These are phyloP conservation scores for Oxytorus armatus DNA, from an alignment of 2,888 invertebrate species.

Conservation along the genomic window DNA sequence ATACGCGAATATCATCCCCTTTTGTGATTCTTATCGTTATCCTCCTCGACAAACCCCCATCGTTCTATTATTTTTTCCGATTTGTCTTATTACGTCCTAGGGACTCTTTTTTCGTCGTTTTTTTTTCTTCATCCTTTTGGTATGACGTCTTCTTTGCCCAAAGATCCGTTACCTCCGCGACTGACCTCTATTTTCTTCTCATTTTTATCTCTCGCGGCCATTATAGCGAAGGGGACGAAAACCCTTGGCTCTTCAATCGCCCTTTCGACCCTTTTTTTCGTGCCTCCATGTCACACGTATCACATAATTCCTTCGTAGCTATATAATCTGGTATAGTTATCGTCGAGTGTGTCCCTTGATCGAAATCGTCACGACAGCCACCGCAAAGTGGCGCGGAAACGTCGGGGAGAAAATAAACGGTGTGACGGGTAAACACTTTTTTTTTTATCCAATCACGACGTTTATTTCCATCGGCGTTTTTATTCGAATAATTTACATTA, in stretches of 20 bases:
- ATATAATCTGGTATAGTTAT: conserved; percentile 24
- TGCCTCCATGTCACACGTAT: background rate
- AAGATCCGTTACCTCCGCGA: conserved; percentile 5
- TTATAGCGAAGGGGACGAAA: conserved; percentile 31
- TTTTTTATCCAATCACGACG: background rate
- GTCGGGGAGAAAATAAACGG: background rate
- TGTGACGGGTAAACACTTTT: background rate
- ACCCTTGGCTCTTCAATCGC: conserved; percentile 23
- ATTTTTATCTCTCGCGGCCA: conserved; percentile 31
- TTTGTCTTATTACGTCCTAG: conserved; percentile 55
- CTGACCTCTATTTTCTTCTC: conserved; percentile 23
- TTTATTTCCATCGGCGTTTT: background rate
- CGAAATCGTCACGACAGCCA: conserved; percentile 12
- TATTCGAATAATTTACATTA: background rate
- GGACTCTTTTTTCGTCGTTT: conserved; percentile 21
- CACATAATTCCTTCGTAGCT: background rate
- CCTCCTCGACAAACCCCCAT: conserved; percentile 16
- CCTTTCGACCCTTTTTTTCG: conserved; percentile 25
- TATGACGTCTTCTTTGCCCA: background rate
- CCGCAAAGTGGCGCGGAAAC: background rate
- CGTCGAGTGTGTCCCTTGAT: conserved; percentile 37
- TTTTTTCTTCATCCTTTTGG: conserved; percentile 11
- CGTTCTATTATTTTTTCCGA: conserved; percentile 57
- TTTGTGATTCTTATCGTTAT: conserved; percentile 46
- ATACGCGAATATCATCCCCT: conserved; percentile 23